These are phyloP conservation scores for Pantherophis alleghaniensis DNA, from an alignment of 2,797 vertebrate species.

Conservation along the genomic window DNA sequence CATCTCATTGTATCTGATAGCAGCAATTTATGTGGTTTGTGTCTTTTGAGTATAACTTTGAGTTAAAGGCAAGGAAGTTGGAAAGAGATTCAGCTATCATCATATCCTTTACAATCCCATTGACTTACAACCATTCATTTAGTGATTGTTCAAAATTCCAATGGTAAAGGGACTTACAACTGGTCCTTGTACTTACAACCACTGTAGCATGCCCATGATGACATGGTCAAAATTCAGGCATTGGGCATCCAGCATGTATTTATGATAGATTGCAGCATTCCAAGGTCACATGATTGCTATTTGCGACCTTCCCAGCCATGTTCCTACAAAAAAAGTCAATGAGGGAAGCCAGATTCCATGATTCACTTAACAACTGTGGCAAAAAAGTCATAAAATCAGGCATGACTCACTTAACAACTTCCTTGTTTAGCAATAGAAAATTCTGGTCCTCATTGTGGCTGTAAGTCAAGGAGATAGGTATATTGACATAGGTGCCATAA, in stretches of 20 bases:
- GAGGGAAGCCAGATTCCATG: no score
- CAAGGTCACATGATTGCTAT: no score
- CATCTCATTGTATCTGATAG: not conserved
- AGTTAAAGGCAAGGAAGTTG: not conserved
- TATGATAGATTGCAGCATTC: no score
- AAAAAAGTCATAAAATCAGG: not conserved
- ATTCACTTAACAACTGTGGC: not conserved
- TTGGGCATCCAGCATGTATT: no score
- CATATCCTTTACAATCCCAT: not conserved
- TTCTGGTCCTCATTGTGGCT: not conserved
- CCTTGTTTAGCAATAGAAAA: not conserved
- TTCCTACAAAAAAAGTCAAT: no score
- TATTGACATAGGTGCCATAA: not conserved
- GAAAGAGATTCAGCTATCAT: not conserved
- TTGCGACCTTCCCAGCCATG: no score
- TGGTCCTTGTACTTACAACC: no score
- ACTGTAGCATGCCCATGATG: no score
- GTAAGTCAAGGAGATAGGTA: not conserved
- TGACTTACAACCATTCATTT: not conserved
- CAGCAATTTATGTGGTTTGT: not conserved
- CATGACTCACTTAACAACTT: not conserved
- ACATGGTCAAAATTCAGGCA: no score
- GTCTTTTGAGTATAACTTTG: not conserved
- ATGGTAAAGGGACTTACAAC: not conserved
- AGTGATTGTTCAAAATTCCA: not conserved